Evolutionary conservation across 1,140 invertebrate genomes (phyloP), one percentile per base, ranked within the genome.

Genomic region (Macrotrachela quadricornifera): DNA sequence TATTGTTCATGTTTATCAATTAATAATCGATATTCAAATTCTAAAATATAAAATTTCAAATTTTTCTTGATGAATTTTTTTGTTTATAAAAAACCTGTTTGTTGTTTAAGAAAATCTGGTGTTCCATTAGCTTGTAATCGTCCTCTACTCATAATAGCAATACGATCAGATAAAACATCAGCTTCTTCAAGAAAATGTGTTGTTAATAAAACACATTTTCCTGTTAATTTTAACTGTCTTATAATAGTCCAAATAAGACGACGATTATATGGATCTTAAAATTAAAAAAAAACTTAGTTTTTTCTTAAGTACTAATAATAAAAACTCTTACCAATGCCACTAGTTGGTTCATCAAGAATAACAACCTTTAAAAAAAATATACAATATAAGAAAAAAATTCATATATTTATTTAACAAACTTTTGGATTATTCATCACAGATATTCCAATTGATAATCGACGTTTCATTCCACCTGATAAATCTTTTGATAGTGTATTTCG

Each of bases 201-300:
- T 0, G 78, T 79, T 44, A 80, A 64, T 40, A 81, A 73, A 46
- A 80, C 77, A 6, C 78, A 79, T 6, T 79, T 68, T 40, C 67
- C 73, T 48, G 61, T 55, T 30, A 63, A 59, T 72, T 77, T 69
- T 0, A 70, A 62, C 55, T 62, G 65, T 59, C 71, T 61, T 49
- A 66, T 61, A 43, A 69, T 60, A 62, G 92, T 81, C 90, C 90
- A 95, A 10, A 86, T 79, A 48, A 79, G 77, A 52, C 87, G 71
- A 53, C 88, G 74, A 0, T 87, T 84, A 58, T 84, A 79, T 4
- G 90, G 86, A 74, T 97, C 91, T 75, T 96, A 83, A 46, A 88
- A 88, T 30, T 2, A 30, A 8, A 30, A 8, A 30, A 8, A 83
- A 46, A 88, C 88, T 8, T 4, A 30, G 2, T 8, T 84, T 4